Base-by-base conservation (phyloP, 2,888 invertebrate species). In the Achlya flavicornis region DNA sequence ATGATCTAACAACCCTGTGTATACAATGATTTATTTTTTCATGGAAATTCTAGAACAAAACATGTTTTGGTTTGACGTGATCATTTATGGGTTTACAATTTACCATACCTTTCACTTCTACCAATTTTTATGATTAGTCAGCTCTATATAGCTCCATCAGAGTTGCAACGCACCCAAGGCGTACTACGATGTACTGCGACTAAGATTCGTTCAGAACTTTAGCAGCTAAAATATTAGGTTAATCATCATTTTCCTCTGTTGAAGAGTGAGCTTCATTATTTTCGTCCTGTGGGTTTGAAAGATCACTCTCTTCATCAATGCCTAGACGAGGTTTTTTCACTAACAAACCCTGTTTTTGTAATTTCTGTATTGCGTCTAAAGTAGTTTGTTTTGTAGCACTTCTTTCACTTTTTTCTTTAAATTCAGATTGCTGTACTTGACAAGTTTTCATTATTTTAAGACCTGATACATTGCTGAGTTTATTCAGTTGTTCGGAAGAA, bases 311-410 rank as follows among this genome's bases (percentile, higher is more conserved):
- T 58, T 87, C 85, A 65, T 77, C 80, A n/a, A 75, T 67, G 35
- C 88, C 91, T 64, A 87, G 61, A 7, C 88, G 85, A 33, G 93
- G 93, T 66, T 92, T 92, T 72, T 93, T 93, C 10, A 93, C 84
- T 72, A 93, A 79, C 11, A 93, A 81, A 62, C 93, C 93, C 69
- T 91, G 91, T 75, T 85, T 90, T 73, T 91, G 92, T 68, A 93
- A 81, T 69, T 85, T 92, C 75, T 92, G 87, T 74, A 93, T 87
- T n/a, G 92, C 92, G 64, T 89, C 89, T 76, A 93, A 78, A 38
- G 93, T 85, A 71, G 81, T 85, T 64, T 83, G 81, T 73, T 90
- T 87, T 6, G 87, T 76, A 58, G 84, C 71, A 75, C 69, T 86
- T 38, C 79, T 71, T 81, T 90, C 88, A 71, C 74, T 80, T 65